phyloP scores from a whole-genome alignment of 2,113 vertebrate species.

The Misgurnus mizolepis region DNA sequence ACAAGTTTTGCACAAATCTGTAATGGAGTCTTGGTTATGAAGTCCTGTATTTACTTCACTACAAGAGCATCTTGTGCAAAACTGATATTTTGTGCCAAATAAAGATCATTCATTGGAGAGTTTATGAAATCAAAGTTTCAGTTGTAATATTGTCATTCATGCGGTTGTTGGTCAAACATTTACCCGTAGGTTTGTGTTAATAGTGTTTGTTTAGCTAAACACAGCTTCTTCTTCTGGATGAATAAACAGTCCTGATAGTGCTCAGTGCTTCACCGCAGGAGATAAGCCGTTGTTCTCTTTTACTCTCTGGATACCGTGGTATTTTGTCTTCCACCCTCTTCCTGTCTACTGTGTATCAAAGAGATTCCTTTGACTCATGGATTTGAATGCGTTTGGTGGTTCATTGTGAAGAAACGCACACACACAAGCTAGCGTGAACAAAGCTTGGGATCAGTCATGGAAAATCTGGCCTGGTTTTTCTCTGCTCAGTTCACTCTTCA shows the following conservation, averaged over 20 bases:
- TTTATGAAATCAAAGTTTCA: no score
- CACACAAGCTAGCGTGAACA: not conserved
- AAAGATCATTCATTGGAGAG: no score
- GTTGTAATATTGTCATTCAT: no score
- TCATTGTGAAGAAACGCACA: not conserved
- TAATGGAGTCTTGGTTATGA: no score
- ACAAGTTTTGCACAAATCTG: no score
- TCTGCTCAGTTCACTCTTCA: not conserved
- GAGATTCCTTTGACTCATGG: not conserved
- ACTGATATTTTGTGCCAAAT: no score
- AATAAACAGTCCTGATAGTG: slow-evolving; percentile 1
- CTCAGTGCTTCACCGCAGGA: not conserved
- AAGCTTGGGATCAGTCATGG: not conserved
- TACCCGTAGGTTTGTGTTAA: no score
- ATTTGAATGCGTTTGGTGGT: not conserved
- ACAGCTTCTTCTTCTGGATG: slow-evolving; percentile 11
- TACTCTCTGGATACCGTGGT: slow-evolving; percentile 23
- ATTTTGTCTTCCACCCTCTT: slow-evolving; percentile 43
- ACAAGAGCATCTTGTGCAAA: no score
- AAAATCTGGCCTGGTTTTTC: not conserved
- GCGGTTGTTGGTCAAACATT: no score
- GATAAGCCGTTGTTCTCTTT: slow-evolving; percentile 37
- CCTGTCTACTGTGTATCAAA: slow-evolving; percentile 41
- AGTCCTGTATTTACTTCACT: no score
- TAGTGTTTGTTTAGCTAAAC: not conserved